Evolutionary conservation across 1,140 invertebrate genomes (phyloP).

Genomic region (Agrypnia vestita): DNA sequence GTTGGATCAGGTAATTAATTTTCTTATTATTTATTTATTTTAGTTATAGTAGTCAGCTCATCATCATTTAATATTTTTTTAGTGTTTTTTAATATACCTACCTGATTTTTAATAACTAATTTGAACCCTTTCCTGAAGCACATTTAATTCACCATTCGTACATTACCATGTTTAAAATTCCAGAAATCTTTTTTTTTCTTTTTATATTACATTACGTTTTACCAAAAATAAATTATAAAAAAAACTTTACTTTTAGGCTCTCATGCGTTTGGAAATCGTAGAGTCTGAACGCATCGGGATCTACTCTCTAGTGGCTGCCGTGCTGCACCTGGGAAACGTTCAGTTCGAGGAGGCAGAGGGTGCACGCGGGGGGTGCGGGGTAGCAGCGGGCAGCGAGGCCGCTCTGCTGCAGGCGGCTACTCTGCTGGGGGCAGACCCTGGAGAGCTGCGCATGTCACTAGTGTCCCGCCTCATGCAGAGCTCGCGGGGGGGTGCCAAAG

Average conservation of each 20-base stretch:
- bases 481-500: conserved; percentile 92
- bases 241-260: conserved; percentile 72
- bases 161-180: too few relatives aligned
- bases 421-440: conserved; percentile 88
- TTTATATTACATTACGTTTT: too few relatives aligned
- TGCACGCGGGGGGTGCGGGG: conserved; percentile 86
- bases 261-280: conserved; percentile 84
- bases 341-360: conserved; percentile 93
- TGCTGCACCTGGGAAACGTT: conserved; percentile 95
- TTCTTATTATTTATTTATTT: too few relatives aligned
- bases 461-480: conserved; percentile 96
- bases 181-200: too few relatives aligned
- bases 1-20: conserved; percentile 84
- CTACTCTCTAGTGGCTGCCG: conserved; percentile 91
- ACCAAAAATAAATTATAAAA: too few relatives aligned
- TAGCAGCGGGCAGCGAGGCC: conserved; percentile 74
- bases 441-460: conserved; percentile 89
- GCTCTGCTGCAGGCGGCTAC: conserved; percentile 81
- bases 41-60: too few relatives aligned
- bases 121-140: neutral
- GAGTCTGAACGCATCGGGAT: conserved; percentile 84
- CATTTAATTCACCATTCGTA: too few relatives aligned
- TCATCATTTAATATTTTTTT: too few relatives aligned
- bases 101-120: too few relatives aligned
- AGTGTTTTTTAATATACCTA: too few relatives aligned